A percentile compares a stretch with the other conserved stretches of the same genome.
Evolutionary conservation across 2,113 vertebrate species (phyloP).

Genomic region (Poeciliopsis retropinna): DNA sequence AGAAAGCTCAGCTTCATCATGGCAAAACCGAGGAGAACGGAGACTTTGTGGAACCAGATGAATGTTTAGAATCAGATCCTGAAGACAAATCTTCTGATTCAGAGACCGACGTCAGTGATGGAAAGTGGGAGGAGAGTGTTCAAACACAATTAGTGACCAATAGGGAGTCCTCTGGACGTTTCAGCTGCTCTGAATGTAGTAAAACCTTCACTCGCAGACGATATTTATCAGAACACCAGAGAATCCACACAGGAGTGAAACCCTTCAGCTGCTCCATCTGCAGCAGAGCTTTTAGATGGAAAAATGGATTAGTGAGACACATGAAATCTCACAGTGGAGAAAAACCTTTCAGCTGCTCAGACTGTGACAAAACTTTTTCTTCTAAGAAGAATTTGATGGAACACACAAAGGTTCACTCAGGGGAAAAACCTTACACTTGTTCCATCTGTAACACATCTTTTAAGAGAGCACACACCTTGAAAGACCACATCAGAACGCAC

Average conservation of each 20-base stretch:
- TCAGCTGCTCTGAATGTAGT: constrained; percentile 1
- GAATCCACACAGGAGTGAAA: constrained; percentile 10
- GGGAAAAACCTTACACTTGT: neutral
- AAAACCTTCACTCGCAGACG: neutral
- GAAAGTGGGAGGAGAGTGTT: constrained; percentile 1
- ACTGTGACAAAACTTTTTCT: neutral
- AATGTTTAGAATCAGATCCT: neutral
- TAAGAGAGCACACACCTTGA: neutral
- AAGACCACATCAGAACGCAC: neutral
- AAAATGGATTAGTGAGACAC: neutral
- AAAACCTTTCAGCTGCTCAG: constrained; percentile 5
- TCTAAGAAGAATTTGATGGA: neutral
- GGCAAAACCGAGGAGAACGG: neutral
- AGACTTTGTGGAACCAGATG: neutral
- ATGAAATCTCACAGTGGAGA: constrained; percentile 5
- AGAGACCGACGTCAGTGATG: constrained; percentile 2
- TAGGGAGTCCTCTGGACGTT: neutral
- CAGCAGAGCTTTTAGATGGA: constrained; percentile 1
- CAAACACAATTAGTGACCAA: neutral
- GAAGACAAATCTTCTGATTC: constrained; percentile 1
- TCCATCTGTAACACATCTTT: neutral
- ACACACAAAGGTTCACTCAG: neutral
- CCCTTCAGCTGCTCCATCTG: neutral
- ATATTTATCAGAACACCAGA: neutral
- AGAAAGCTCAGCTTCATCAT: neutral